Conservation (phyloP, 92 coral and sea anemone species). For the Galaxea fascicularis region DNA sequence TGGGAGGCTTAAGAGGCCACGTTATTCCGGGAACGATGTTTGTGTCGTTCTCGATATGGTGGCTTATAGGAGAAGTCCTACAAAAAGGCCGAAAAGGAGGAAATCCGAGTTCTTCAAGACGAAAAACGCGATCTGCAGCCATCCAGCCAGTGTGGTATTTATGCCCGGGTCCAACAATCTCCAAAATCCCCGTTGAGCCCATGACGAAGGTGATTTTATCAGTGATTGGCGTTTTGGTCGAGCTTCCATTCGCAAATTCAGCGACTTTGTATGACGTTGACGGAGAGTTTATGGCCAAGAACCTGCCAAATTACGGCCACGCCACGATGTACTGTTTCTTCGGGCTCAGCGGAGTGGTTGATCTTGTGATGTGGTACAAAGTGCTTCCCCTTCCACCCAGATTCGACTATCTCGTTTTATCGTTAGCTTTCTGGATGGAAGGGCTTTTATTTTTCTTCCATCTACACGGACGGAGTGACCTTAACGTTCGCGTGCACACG, state of each 20-base stretch:
- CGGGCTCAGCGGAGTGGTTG: slow-evolving; percentile 60
- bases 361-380: slow-evolving; percentile 50
- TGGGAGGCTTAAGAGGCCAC: background rate
- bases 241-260: background rate
- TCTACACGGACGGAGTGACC: slow-evolving; percentile 55
- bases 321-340: slow-evolving; percentile 64
- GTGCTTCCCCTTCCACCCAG: slow-evolving; percentile 42
- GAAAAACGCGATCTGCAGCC: background rate
- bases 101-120: background rate
- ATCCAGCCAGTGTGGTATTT: slow-evolving; percentile 18
- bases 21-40: slow-evolving; percentile 47
- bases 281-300: slow-evolving; percentile 19
- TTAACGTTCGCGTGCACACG: slow-evolving; percentile 63
- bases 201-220: slow-evolving; percentile 23
- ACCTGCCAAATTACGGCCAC: slow-evolving; percentile 49
- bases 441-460: slow-evolving; percentile 65
- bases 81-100: background rate
- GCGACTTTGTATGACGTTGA: slow-evolving; percentile 37
- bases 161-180: background rate
- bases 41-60: slow-evolving; percentile 41
- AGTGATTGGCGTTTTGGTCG: slow-evolving; percentile 34
- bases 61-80: slow-evolving; percentile 47
- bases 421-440: slow-evolving; percentile 61
- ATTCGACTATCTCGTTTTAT: slow-evolving; percentile 30
- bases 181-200: slow-evolving; percentile 55